These are phyloP conservation scores for Pararge aegeria DNA, from an alignment of 1,140 invertebrate species.

Conservation along the genomic window DNA sequence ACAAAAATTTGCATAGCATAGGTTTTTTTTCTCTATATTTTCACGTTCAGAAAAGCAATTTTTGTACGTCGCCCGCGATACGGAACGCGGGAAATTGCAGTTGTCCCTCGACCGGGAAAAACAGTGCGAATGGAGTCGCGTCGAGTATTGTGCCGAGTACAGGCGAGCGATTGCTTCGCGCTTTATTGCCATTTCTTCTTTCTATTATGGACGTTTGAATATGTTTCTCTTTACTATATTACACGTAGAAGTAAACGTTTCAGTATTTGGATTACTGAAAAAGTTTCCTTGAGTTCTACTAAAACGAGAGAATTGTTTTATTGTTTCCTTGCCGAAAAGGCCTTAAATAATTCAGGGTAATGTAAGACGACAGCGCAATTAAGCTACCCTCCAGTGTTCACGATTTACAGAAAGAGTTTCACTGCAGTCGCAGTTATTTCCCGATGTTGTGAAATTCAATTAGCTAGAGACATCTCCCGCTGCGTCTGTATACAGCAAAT, in stretches of 20 bases:
- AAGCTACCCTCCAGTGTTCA: conserved; percentile 38
- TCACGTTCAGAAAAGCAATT: conserved; percentile 77
- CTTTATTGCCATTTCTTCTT: conserved; percentile 59
- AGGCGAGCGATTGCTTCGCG: conserved; percentile 63
- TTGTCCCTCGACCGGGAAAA: conserved; percentile 50
- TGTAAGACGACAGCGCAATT: conserved; percentile 37
- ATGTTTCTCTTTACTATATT: conserved; percentile 23
- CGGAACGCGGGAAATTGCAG: conserved; percentile 75
- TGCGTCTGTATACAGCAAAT: conserved; percentile 59
- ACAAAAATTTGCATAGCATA: conserved; percentile 76
- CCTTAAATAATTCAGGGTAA: conserved; percentile 33
- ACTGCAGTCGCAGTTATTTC: conserved; percentile 52
- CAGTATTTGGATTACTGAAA: neutral
- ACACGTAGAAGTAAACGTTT: conserved; percentile 2
- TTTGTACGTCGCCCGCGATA: conserved; percentile 74
- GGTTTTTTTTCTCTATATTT: conserved; percentile 72
- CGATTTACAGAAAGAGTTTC: conserved; percentile 57
- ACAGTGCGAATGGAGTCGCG: conserved; percentile 61
- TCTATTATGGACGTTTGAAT: conserved; percentile 50
- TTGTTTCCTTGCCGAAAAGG: conserved; percentile 19
- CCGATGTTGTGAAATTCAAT: conserved; percentile 65
- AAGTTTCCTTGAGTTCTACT: neutral
- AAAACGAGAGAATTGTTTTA: neutral
- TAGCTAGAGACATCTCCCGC: conserved; percentile 51
- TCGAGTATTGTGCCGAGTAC: conserved; percentile 53